These are phyloP conservation scores for Plemyria rubiginata DNA, from an alignment of 2,888 invertebrate genomes.

Conservation along the genomic window DNA sequence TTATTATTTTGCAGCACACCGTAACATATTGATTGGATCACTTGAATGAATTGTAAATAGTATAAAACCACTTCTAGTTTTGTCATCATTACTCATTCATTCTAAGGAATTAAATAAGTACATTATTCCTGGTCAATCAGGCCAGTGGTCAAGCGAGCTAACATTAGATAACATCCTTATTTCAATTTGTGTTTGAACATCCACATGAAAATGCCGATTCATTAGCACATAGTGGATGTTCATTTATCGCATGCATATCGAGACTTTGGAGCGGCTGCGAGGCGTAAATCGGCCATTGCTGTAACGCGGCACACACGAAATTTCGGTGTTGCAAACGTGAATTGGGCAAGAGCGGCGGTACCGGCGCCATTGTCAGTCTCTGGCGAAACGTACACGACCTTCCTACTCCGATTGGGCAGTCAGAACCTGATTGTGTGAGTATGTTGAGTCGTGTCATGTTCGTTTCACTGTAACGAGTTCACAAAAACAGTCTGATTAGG, in stretches of 20 bases:
- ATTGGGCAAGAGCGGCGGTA: slow-evolving; percentile 72
- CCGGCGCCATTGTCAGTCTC: slow-evolving; percentile 78
- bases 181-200: neutral
- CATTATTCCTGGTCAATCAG: slow-evolving; percentile 19
- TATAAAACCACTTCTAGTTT: slow-evolving; percentile 17
- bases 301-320: slow-evolving; percentile 79
- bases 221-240: slow-evolving; percentile 19
- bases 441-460: slow-evolving; percentile 49
- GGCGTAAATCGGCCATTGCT: slow-evolving; percentile 65
- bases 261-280: slow-evolving; percentile 43
- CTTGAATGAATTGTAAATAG: slow-evolving; percentile 37
- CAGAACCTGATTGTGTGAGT: slow-evolving; percentile 71
- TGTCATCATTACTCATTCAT: slow-evolving; percentile 27
- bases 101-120: slow-evolving; percentile 7
- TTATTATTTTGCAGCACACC: slow-evolving; percentile 12
- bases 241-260: slow-evolving; percentile 26
- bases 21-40: slow-evolving; percentile 13
- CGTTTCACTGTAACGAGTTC: slow-evolving; percentile 47
- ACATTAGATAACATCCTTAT: neutral
- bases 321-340: slow-evolving; percentile 79
- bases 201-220: slow-evolving; percentile 5
- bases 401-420: slow-evolving; percentile 77
- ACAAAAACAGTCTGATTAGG: slow-evolving; percentile 33
- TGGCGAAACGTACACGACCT: slow-evolving; percentile 80
- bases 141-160: neutral